Conservation (phyloP, 1,140 invertebrate species). For the Drosophila nigrodunni region DNA sequence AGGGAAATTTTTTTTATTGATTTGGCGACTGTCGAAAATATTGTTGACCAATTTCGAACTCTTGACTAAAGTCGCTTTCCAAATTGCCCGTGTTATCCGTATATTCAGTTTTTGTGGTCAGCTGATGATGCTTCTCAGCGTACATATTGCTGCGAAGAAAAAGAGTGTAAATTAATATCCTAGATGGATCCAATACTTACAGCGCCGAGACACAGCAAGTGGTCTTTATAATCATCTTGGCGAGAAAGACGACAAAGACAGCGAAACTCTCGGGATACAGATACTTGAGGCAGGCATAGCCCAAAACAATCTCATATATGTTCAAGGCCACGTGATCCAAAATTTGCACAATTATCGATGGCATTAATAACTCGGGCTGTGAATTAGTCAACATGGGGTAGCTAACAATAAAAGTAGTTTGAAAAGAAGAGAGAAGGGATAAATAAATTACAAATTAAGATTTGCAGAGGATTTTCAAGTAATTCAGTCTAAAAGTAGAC, state of each 20-base stretch:
- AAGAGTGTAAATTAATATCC: background rate
- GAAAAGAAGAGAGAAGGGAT: no score
- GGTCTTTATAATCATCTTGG: constrained; percentile 60
- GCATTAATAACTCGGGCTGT: constrained; percentile 63
- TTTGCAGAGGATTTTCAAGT: no score
- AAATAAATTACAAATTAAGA: no score
- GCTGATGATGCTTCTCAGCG: constrained; percentile 59
- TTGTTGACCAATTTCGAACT: constrained; percentile 49
- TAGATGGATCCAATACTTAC: constrained; percentile 35
- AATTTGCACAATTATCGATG: constrained; percentile 67
- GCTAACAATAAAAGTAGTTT: no score
- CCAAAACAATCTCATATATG: constrained; percentile 62
- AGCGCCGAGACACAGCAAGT: constrained; percentile 45
- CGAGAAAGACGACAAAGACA: constrained; percentile 59
- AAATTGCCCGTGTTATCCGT: constrained; percentile 7
- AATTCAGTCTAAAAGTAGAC: no score
- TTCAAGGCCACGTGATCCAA: constrained; percentile 64
- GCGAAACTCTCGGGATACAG: constrained; percentile 52
- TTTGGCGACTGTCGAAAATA: constrained; percentile 5
- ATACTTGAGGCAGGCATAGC: constrained; percentile 57
- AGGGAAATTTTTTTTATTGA: background rate
- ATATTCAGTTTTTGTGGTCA: constrained; percentile 20
- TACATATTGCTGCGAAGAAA: constrained; percentile 57
- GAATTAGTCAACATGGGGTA: constrained; percentile 73
- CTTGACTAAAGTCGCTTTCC: constrained; percentile 40